phyloP scores from a whole-genome alignment of 2,888 invertebrate species.

The Buathra laborator region DNA sequence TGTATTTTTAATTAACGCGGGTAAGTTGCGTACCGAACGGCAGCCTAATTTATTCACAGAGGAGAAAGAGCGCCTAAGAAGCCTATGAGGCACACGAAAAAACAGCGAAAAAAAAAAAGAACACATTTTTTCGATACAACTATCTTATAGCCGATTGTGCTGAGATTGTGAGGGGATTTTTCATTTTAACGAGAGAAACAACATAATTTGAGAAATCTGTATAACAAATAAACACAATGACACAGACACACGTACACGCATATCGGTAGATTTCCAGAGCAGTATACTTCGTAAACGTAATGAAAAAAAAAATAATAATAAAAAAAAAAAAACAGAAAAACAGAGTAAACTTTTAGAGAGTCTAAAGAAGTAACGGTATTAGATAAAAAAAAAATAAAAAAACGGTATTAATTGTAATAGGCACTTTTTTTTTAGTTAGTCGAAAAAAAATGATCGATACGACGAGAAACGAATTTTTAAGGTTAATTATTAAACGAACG shows the following conservation, averaged over 20 bases:
- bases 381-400: neutral
- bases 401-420: constrained; percentile 25
- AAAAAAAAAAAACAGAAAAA: neutral
- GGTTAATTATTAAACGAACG: constrained; percentile 11
- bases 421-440: constrained; percentile 29
- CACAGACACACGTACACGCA: constrained; percentile 32
- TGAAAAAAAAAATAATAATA: neutral
- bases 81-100: constrained; percentile 17
- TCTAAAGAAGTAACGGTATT: constrained; percentile 15
- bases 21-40: constrained; percentile 33
- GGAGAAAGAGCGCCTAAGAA: constrained; percentile 23
- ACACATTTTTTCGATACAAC: constrained; percentile 9
- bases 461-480: constrained; percentile 20
- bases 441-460: neutral
- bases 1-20: constrained; percentile 40
- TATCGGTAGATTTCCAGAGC: constrained; percentile 51
- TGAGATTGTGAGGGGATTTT: constrained; percentile 23
- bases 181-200: constrained; percentile 9
- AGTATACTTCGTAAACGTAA: constrained; percentile 23
- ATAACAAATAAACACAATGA: neutral
- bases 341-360: constrained; percentile 19
- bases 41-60: constrained; percentile 48
- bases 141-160: constrained; percentile 10
- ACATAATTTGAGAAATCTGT: neutral
- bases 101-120: constrained; percentile 29